Evolutionary conservation across 2,888 invertebrate genomes (phyloP).

Genomic region (Boloria selene): DNA sequence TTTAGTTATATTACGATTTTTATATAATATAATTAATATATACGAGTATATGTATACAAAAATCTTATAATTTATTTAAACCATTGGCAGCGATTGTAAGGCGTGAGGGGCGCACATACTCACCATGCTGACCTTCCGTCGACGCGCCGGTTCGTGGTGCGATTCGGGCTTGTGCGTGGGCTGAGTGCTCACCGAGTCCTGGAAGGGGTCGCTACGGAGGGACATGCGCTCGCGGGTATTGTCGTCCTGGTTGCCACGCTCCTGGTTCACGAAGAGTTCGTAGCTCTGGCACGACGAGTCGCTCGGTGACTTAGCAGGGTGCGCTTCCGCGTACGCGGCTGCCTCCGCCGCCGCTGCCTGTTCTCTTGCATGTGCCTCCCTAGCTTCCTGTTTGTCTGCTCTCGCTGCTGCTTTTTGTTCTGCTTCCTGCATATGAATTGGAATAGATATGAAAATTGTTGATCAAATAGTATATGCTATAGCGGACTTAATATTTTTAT

Average conservation of each 20-base stretch:
- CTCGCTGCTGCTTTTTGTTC: slow-evolving; percentile 90
- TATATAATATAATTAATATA: too few relatives aligned
- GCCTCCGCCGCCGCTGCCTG: slow-evolving; percentile 85
- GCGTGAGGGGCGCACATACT: slow-evolving; percentile 79
- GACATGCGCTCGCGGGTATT: slow-evolving; percentile 96
- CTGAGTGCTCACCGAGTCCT: slow-evolving; percentile 94
- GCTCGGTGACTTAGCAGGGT: slow-evolving; percentile 93
- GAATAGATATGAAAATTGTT: neutral
- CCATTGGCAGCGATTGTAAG: slow-evolving; percentile 62
- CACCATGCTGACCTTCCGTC: slow-evolving; percentile 96
- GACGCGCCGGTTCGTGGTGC: slow-evolving; percentile 77
- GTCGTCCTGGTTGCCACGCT: slow-evolving; percentile 93
- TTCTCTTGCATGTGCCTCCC: slow-evolving; percentile 83
- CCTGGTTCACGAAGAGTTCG: slow-evolving; percentile 94
- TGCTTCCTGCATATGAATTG: slow-evolving; percentile 85
- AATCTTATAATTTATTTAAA: slow-evolving; percentile 46
- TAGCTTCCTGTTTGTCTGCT: slow-evolving; percentile 84
- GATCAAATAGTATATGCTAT: too few relatives aligned
- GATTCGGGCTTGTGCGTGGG: slow-evolving; percentile 83
- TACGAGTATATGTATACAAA: too few relatives aligned
- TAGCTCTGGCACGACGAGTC: slow-evolving; percentile 96
- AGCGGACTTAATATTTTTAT: too few relatives aligned
- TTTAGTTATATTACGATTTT: too few relatives aligned
- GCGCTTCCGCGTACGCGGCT: slow-evolving; percentile 83
- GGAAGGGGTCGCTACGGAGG: slow-evolving; percentile 92